Evolutionary conservation across 2,113 vertebrate species (phyloP).

Genomic region (Xiphophorus hellerii): DNA sequence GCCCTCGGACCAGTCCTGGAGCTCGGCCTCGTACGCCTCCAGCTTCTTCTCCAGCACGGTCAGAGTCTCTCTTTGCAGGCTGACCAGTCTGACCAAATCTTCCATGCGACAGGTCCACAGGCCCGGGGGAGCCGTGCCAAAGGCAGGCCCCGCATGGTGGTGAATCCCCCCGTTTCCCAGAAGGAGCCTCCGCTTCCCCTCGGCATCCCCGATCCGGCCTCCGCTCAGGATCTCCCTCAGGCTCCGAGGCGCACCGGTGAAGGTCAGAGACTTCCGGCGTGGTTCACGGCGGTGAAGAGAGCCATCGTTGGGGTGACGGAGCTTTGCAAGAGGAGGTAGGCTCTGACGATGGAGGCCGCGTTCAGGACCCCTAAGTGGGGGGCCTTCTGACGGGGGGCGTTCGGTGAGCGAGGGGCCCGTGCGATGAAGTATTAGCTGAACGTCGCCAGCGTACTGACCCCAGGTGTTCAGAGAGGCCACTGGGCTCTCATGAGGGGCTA

Average conservation of each 20-base stretch:
- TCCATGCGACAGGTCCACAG: constrained; percentile 80
- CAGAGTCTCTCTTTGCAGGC: constrained; percentile 91
- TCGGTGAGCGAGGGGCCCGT: constrained; percentile 94
- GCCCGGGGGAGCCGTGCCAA: constrained; percentile 50
- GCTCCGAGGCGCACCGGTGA: constrained; percentile 91
- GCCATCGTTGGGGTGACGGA: constrained; percentile 86
- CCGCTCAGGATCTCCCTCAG: constrained; percentile 90
- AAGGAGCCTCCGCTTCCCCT: constrained; percentile 86
- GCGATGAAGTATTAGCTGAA: constrained; percentile 92
- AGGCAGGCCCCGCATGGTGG: constrained; percentile 47
- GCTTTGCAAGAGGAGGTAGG: constrained; percentile 92
- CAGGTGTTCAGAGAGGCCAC: constrained; percentile 96
- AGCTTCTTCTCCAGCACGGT: constrained; percentile 87
- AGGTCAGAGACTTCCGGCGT: constrained; percentile 94
- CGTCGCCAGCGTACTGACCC: constrained; percentile 97
- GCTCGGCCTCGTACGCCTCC: constrained; percentile 86
- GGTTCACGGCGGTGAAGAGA: constrained; percentile 91
- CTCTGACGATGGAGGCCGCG: constrained; percentile 93
- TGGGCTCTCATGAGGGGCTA: constrained; percentile 94
- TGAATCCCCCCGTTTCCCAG: constrained; percentile 66
- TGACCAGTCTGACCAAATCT: constrained; percentile 88
- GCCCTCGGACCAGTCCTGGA: constrained; percentile 86
- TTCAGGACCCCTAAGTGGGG: constrained; percentile 87
- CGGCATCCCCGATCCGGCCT: constrained; percentile 83
- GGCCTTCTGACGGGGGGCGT: constrained; percentile 89